phyloP scores from a whole-genome alignment of 2,888 invertebrate genomes.

The Sphaerolaimus hirsutus region DNA sequence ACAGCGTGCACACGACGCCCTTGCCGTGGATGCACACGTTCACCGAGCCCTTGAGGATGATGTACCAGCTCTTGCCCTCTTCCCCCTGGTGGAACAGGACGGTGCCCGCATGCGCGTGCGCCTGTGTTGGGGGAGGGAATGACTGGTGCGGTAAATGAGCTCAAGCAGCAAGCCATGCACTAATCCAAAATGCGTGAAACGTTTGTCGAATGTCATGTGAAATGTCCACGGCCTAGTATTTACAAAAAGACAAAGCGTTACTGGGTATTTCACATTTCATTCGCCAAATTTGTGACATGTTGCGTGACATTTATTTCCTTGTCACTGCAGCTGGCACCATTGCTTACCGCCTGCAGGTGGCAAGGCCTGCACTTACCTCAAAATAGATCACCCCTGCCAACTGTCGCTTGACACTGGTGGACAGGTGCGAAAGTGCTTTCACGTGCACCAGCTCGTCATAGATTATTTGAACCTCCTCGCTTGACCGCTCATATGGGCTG shows the following conservation, averaged over 20 bases:
- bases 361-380: slow-evolving; percentile 34
- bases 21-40: slow-evolving; percentile 61
- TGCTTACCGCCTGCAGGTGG: too few species aligned
- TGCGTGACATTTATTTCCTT: too few species aligned
- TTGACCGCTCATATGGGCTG: slow-evolving; percentile 48
- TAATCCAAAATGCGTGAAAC: too few species aligned
- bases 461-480: slow-evolving; percentile 52
- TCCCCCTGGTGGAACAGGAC: slow-evolving; percentile 42
- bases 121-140: too few species aligned
- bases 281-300: too few species aligned
- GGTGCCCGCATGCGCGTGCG: slow-evolving; percentile 48
- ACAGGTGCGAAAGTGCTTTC: slow-evolving; percentile 51
- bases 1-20: slow-evolving; percentile 52
- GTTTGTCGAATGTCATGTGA: too few species aligned
- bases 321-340: too few species aligned
- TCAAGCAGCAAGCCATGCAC: too few species aligned
- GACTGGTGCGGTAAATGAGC: too few species aligned
- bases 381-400: slow-evolving; percentile 52
- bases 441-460: slow-evolving; percentile 57
- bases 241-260: too few species aligned
- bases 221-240: too few species aligned
- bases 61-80: slow-evolving; percentile 59
- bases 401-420: slow-evolving; percentile 49
- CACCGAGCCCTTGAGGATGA: slow-evolving; percentile 49
- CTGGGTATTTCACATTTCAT: too few species aligned